phyloP scores from a whole-genome alignment of 1,140 invertebrate genomes.

The Hirudo medicinalis region DNA sequence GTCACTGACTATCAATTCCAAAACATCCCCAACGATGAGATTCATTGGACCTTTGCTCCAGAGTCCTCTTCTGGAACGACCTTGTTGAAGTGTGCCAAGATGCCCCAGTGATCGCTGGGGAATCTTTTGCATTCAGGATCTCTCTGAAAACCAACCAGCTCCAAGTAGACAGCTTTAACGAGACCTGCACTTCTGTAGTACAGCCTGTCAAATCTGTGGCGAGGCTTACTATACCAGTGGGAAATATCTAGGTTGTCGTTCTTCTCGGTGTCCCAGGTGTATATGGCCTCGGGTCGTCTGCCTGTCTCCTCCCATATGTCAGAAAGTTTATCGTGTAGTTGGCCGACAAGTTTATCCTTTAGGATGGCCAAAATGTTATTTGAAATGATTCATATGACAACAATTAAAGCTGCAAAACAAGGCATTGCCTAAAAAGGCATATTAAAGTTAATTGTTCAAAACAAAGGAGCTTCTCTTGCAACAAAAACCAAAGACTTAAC shows the following conservation, averaged over 20 bases:
- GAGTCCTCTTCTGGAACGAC: background rate
- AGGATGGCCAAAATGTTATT: too few relatives aligned
- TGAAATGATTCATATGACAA: too few relatives aligned
- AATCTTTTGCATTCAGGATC: constrained; percentile 45
- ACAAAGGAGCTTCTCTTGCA: too few relatives aligned
- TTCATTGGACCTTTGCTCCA: too few relatives aligned
- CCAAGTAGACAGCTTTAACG: constrained; percentile 46
- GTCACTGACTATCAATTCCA: too few relatives aligned
- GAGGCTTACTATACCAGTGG: constrained; percentile 34
- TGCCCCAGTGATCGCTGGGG: constrained; percentile 53
- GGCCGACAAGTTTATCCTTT: constrained; percentile 40
- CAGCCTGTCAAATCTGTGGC: constrained; percentile 49
- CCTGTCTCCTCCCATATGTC: constrained; percentile 50
- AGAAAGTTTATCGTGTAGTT: constrained; percentile 40
- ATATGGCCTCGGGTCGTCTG: constrained; percentile 43
- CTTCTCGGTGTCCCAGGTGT: constrained; percentile 48
- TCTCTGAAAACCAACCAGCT: constrained; percentile 48
- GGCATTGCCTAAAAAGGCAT: too few relatives aligned
- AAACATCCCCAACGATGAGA: too few relatives aligned
- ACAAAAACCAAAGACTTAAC: too few relatives aligned
- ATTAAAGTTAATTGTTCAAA: too few relatives aligned
- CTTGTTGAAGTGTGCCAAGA: constrained; percentile 41
- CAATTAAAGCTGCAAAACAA: too few relatives aligned
- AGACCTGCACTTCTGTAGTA: constrained; percentile 38
- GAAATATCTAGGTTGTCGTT: constrained; percentile 42